Evolutionary conservation across 2,888 invertebrate genomes (phyloP), one percentile per base, ranked within the genome.

Genomic region (Zygothrica quintamaculata): DNA sequence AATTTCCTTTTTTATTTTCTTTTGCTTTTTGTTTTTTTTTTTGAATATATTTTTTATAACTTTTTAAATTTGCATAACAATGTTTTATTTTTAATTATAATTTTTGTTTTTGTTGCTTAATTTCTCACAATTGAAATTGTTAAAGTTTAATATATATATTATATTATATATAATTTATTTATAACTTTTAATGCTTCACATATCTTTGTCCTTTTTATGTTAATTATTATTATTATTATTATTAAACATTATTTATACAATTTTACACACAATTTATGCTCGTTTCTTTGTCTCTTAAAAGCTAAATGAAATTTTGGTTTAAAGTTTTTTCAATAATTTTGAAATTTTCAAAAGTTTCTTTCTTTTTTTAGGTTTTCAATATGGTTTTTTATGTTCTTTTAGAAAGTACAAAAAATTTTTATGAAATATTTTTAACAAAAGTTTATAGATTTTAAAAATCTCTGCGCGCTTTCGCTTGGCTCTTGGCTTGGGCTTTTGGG

Each of bases 361-460:
- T 33, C 58, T 47, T 44, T 47, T 44, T 9, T 46, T 29, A 61
- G 59, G 33, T 53, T 36, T 58, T 47, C 22, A 52, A 51, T 5
- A 22, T 22, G 18, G 3, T 46, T 56, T 18, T 46, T 56, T 18
- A 34, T 52, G 56, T 70, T 75, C 87, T 87, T 82, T 81, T 74
- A 84, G 73, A 87, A 84, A 81, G 82, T 82, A 78, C 73, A 81
- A 80, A 71, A 71, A 57, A 56, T 79, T 77, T 80, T 26, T 53
- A 62, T 47, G 59, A 62, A 66, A 64, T 65, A 76, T 76, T 52
- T 79, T 76, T 74, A 82, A 86, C 84, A 82, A 84, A 82, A 75
- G 68, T 82, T 82, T 87, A 87, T 81, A 87, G 87, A 82, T 87
- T 82, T 87, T 82, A 66, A 64, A 82, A 82, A 82, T 82, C 82